These are phyloP conservation scores for Ganaspis brasiliensis DNA, from an alignment of 2,888 invertebrate species.

Conservation along the genomic window DNA sequence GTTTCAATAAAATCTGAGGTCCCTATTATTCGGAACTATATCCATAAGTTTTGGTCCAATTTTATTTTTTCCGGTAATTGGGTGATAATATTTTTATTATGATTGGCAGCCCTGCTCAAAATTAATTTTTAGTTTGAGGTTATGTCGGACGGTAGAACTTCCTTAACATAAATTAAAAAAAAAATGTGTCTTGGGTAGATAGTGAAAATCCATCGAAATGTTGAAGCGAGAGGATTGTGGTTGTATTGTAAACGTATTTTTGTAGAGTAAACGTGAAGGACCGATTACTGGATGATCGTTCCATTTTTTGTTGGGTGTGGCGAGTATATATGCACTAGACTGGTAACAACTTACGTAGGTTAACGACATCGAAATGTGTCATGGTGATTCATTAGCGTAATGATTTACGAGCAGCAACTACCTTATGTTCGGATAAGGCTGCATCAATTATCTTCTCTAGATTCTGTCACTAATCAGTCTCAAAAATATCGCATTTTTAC, in stretches of 20 bases:
- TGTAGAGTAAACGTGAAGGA: constrained; percentile 12
- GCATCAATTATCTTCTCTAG: constrained; percentile 57
- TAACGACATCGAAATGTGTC: constrained; percentile 77
- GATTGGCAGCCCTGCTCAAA: no score
- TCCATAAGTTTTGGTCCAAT: no score
- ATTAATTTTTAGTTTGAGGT: no score
- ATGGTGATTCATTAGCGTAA: constrained; percentile 76
- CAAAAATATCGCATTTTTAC: neutral
- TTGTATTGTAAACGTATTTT: neutral
- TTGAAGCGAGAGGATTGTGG: neutral
- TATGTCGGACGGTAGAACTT: no score
- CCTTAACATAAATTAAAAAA: no score
- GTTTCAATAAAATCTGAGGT: no score
- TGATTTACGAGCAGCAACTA: constrained; percentile 61
- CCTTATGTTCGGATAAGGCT: constrained; percentile 56
- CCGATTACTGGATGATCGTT: constrained; percentile 47
- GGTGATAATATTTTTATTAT: no score
- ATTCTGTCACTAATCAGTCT: neutral
- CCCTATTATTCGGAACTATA: no score
- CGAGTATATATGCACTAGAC: constrained; percentile 47
- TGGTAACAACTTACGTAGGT: constrained; percentile 64
- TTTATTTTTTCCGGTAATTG: no score
- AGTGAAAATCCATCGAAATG: neutral
- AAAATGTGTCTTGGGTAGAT: no score
- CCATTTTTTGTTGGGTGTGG: constrained; percentile 55